Evolutionary conservation across 2,888 invertebrate genomes (phyloP).

Genomic region (Erebia ligea): DNA sequence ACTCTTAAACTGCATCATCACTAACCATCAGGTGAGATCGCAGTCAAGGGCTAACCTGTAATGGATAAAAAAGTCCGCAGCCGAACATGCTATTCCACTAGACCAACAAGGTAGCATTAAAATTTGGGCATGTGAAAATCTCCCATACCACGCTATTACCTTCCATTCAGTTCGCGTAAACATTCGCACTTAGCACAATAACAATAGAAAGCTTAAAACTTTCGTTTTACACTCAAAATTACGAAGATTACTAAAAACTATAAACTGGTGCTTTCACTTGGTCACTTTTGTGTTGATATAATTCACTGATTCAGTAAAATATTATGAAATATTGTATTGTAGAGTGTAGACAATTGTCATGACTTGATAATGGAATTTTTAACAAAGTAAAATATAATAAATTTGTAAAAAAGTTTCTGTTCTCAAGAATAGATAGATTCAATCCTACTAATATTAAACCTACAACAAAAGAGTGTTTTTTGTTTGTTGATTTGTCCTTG

Average conservation of each 20-base stretch:
- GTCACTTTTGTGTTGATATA: background rate
- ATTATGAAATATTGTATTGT: slow-evolving; percentile 10
- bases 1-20: no score
- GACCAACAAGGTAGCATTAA: background rate
- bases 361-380: background rate
- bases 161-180: background rate
- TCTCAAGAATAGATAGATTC: no score
- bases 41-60: no score
- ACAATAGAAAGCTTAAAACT: background rate
- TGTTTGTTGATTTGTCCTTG: background rate
- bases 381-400: background rate
- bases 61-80: no score
- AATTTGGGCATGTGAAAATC: background rate
- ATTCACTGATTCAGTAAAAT: slow-evolving; percentile 11
- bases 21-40: no score
- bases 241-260: background rate
- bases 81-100: background rate
- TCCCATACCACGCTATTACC: background rate
- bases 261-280: slow-evolving; percentile 2
- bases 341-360: background rate
- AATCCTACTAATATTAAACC: no score
- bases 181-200: background rate
- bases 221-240: background rate
- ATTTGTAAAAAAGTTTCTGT: background rate
- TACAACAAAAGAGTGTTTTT: no score